Percentiles rank a stretch among this genome's conserved stretches.
These are phyloP conservation scores for Oreochromis aureus DNA, from an alignment of 2,113 vertebrate species.

Conservation along the genomic window DNA sequence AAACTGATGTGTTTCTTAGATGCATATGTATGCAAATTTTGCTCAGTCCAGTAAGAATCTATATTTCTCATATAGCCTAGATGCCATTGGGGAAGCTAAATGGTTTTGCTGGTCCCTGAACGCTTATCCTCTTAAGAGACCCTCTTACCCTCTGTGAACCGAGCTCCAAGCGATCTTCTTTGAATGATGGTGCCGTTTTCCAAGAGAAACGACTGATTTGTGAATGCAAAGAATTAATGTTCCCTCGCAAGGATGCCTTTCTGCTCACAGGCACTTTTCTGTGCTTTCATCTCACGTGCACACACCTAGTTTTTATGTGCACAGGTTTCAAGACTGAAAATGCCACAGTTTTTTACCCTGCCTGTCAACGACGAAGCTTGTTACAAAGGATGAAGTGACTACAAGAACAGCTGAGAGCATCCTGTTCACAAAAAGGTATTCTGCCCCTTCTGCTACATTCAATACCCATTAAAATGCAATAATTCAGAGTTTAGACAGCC, in stretches of 20 bases:
- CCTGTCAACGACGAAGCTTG: neutral
- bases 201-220: neutral
- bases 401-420: neutral
- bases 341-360: neutral
- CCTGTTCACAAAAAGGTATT: constrained; percentile 1
- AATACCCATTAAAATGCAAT: constrained; percentile 22
- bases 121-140: rapidly evolving
- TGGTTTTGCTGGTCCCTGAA: neutral
- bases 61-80: neutral
- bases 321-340: neutral
- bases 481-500: neutral
- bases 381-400: neutral
- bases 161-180: neutral
- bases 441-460: neutral
- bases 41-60: neutral
- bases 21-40: neutral
- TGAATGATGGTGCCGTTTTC: neutral
- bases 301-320: neutral
- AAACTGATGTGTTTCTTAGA: neutral
- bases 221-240: neutral
- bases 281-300: neutral
- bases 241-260: neutral
- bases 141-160: neutral
- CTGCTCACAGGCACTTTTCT: neutral
- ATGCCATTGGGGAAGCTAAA: neutral